phyloP scores from a whole-genome alignment of 2,888 invertebrate genomes.

The Cabera pusaria region DNA sequence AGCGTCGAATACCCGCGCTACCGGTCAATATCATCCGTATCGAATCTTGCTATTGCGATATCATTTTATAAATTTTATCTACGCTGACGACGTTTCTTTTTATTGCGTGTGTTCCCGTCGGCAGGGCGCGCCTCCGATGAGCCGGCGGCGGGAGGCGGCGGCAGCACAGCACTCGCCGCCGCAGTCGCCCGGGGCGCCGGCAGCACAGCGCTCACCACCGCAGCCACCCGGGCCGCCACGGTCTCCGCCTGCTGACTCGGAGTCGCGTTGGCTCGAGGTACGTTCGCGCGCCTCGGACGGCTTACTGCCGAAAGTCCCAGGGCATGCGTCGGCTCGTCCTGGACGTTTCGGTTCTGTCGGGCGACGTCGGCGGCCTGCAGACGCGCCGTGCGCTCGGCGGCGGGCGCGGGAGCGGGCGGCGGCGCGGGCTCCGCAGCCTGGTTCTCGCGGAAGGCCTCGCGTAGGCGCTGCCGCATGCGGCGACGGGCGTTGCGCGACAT shows the following conservation, averaged over 20 bases:
- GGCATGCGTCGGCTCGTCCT: not conserved
- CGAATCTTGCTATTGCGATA: constrained; percentile 1
- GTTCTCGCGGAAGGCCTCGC: constrained; percentile 51
- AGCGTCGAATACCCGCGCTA: no score
- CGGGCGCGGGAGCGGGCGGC: constrained; percentile 31
- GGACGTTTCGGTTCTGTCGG: not conserved
- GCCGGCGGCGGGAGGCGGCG: constrained; percentile 27
- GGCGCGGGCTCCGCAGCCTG: constrained; percentile 17
- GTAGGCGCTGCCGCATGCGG: constrained; percentile 61
- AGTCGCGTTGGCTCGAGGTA: not conserved
- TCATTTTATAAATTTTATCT: constrained; percentile 46
- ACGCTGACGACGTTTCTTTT: constrained; percentile 68
- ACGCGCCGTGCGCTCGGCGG: not conserved
- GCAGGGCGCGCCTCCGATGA: constrained; percentile 25
- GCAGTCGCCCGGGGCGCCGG: constrained; percentile 19
- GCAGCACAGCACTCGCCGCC: constrained; percentile 1
- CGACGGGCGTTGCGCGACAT: constrained; percentile 65
- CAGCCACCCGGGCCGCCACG: not conserved
- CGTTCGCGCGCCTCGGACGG: not conserved
- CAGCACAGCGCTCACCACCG: not conserved
- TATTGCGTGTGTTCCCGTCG: constrained; percentile 48
- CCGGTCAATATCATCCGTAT: no score
- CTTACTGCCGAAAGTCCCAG: no score
- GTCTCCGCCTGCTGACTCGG: not conserved
- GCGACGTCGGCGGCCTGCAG: not conserved